A percentile compares a stretch with the other conserved stretches of the same genome.
These are phyloP conservation scores for Battus philenor DNA, from an alignment of 1,140 invertebrate species.

Conservation along the genomic window DNA sequence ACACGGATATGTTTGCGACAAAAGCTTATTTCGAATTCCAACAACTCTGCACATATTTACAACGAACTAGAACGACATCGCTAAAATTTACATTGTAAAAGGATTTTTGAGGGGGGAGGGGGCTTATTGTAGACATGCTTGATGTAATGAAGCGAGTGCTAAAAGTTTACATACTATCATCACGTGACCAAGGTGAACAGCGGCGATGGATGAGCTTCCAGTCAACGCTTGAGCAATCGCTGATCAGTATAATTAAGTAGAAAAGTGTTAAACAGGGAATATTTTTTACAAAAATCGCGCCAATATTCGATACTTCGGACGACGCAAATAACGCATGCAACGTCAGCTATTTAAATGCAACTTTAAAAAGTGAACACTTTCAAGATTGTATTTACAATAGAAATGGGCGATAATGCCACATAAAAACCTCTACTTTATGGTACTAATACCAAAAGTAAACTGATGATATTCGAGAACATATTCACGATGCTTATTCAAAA, in stretches of 20 bases:
- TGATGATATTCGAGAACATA: slow-evolving; percentile 73
- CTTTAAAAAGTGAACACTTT: slow-evolving; percentile 68
- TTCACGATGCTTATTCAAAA: slow-evolving; percentile 64
- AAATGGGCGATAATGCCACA: neutral
- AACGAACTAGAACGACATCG: slow-evolving; percentile 40
- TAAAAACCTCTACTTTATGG: slow-evolving; percentile 17
- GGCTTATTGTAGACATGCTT: slow-evolving; percentile 38
- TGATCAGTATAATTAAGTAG: slow-evolving; percentile 37
- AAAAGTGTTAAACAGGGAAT: slow-evolving; percentile 28
- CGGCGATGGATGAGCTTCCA: slow-evolving; percentile 26
- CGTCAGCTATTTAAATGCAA: slow-evolving; percentile 72
- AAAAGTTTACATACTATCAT: neutral
- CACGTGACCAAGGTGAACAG: slow-evolving; percentile 2
- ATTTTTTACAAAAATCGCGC: slow-evolving; percentile 28
- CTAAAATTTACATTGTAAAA: slow-evolving; percentile 36
- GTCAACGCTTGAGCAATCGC: slow-evolving; percentile 64
- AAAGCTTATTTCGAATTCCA: slow-evolving; percentile 62
- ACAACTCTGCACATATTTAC: slow-evolving; percentile 49
- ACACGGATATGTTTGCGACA: slow-evolving; percentile 71
- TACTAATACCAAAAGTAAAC: no score
- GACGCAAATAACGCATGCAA: slow-evolving; percentile 49
- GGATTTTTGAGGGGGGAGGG: no score
- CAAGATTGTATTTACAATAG: slow-evolving; percentile 59
- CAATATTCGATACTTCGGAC: slow-evolving; percentile 28
- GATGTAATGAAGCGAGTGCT: slow-evolving; percentile 23